Evolutionary conservation across 2,797 vertebrate genomes (phyloP).

Genomic region (Hippopotamyrus pictus): DNA sequence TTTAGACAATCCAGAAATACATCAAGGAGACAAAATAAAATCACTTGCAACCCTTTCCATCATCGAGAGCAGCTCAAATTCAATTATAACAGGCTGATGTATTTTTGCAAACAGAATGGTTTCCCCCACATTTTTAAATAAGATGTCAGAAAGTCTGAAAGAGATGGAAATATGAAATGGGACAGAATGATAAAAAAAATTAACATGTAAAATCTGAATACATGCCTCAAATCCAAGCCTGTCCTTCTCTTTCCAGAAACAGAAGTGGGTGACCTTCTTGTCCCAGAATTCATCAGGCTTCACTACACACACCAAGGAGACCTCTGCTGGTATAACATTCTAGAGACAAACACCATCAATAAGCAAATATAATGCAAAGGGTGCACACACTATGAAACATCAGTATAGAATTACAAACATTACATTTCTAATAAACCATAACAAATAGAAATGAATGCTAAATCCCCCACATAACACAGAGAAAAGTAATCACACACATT

Average conservation of each 20-base stretch:
- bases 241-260: constrained; percentile 99
- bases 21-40: neutral
- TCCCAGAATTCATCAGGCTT: constrained; percentile 99
- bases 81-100: neutral
- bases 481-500: neutral
- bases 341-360: constrained; percentile 38
- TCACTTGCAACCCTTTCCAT: neutral
- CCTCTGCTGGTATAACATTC: constrained; percentile 97
- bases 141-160: neutral
- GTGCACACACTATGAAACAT: neutral
- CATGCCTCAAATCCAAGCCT: constrained; percentile 94
- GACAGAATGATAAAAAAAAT: neutral
- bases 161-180: neutral
- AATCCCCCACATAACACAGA: neutral
- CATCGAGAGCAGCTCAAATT: neutral
- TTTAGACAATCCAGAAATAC: neutral
- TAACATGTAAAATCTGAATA: constrained; percentile 18
- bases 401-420: neutral
- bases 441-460: neutral
- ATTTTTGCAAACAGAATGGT: neutral
- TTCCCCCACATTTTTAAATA: neutral
- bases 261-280: constrained; percentile 98
- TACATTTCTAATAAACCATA: neutral
- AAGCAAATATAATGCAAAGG: neutral
- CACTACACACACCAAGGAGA: constrained; percentile 95